Evolutionary conservation across 2,888 invertebrate species (phyloP).

Genomic region (Bellardia bayeri): DNA sequence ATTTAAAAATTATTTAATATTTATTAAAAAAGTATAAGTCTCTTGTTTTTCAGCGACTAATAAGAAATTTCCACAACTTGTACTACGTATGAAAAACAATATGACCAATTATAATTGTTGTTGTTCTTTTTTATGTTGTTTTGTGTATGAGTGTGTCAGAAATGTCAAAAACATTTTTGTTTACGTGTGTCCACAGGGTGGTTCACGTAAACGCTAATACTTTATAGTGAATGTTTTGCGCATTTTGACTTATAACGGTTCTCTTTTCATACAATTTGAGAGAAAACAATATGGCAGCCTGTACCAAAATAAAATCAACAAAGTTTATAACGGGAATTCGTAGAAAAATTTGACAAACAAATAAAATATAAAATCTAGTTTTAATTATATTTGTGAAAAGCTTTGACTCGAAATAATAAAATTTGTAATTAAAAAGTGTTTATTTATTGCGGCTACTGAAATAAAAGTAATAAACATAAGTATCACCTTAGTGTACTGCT

Average conservation of each 20-base stretch:
- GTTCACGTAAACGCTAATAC: conserved; percentile 16
- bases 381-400: too few relatives aligned
- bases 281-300: neutral
- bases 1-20: too few relatives aligned
- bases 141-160: conserved; percentile 24
- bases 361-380: neutral
- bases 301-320: neutral
- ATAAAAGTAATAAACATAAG: too few relatives aligned
- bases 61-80: conserved; percentile 17
- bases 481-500: too few relatives aligned
- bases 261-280: neutral
- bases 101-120: conserved; percentile 60
- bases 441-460: too few relatives aligned
- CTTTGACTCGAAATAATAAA: too few relatives aligned
- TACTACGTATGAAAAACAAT: conserved; percentile 56
- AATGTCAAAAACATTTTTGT: conserved; percentile 59
- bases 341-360: neutral
- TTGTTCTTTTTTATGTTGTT: conserved; percentile 40
- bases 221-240: neutral
- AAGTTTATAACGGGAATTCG: neutral
- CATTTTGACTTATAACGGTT: neutral
- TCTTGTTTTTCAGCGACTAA: neutral
- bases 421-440: too few relatives aligned
- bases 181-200: conserved; percentile 66
- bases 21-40: neutral